Evolutionary conservation across 2,797 vertebrate genomes (phyloP), one percentile per base, ranked within the genome.

Genomic region (Enteromius unitaeniatus): DNA sequence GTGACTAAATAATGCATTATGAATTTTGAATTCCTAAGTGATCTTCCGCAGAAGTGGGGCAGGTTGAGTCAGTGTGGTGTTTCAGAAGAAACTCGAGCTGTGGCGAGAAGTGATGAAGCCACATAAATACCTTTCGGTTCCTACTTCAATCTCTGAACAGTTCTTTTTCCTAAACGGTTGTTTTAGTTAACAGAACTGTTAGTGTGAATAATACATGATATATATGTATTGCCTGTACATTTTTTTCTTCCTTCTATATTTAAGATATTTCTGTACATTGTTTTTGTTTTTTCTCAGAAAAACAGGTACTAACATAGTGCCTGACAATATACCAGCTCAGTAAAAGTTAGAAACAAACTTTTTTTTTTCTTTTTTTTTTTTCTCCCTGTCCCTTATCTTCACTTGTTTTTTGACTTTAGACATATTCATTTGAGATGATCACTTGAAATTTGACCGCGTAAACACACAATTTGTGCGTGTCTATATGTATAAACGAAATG

Each of bases 71-170:
- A 55, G 51, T 37, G 19, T 45, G 40, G 23, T 42, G 40, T 67
- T 83, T 79, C 5, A 47, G 40, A 65, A 82, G 28, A 84, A 84
- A 82, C 37, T 37, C 21, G 6, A 47, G 40, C 62, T 76, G 78
- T 75, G 84, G 34, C 70, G 42, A 81, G 77, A 78, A 74, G 47
- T 13, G 74, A 74, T 81, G 47, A 80, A 65, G 60, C 53, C 76
- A 45, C 34, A 70, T 21, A 58, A 80, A 58, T 19, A 0, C 34
- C n/a, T 65, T 47, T 64, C 76, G 28, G 9, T 31, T 78, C 19
- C 31, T 6, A 31, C 40, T 68, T 79, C 26, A 2, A 23, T 69
- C 13, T 55, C n/a, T 21, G 14, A 69, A 55, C 4, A 37, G 28
- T 13, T 13, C 49, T 51, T 37, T 55, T 51, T 31, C 13, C 10